Evolutionary conservation across 2,888 invertebrate genomes (phyloP), one percentile per base, ranked within the genome.

Genomic region (Thumatha senex): DNA sequence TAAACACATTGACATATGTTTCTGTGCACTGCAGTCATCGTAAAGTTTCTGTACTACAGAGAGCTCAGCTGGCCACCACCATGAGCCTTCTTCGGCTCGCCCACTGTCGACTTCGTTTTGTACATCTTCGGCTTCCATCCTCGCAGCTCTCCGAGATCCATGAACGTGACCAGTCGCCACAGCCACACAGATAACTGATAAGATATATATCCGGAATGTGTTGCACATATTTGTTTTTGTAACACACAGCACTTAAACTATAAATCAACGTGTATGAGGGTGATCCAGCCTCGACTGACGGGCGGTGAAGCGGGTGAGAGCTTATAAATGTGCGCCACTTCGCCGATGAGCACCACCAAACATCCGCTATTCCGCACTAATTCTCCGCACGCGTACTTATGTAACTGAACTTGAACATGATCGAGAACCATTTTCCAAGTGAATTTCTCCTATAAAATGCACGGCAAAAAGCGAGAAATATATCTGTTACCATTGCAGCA

Each of bases 1-100:
- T 46, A 94, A 84, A 73, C 94, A 94, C 69, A 86, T 87, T 48
- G 93, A 87, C 71, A 94, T 89, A 70, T 94, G 93, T 72, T 92
- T 91, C 61, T 92, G 93, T 55, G 89, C 83, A 83, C 93, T 93
- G 78, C 94, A 94, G 70, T 93, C 93, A 60, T 93, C 93, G 71
- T 93, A 94, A 63, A 94, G 92, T 78, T 93, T 93, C 69, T 93
- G 92, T 67, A 93, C 83, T 58, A 94, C 86, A 54, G 86, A 79
- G 68, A 93, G 89, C 70, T 94, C 94, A 2, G 93, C 92, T n/a
- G 92, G 89, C 45, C 92, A 88, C 92, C 91, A 92, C 92, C 92
- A 90, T 35, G 86, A 84, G 62, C 79, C 84, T 58, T 92, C 92
- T 39, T 92, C 92, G 41, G 90, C 88, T 77, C 92, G 80, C 41